Evolutionary conservation across 2,888 invertebrate genomes (phyloP), one percentile per base, ranked within the genome.

Genomic region (Syrista parreyssii): DNA sequence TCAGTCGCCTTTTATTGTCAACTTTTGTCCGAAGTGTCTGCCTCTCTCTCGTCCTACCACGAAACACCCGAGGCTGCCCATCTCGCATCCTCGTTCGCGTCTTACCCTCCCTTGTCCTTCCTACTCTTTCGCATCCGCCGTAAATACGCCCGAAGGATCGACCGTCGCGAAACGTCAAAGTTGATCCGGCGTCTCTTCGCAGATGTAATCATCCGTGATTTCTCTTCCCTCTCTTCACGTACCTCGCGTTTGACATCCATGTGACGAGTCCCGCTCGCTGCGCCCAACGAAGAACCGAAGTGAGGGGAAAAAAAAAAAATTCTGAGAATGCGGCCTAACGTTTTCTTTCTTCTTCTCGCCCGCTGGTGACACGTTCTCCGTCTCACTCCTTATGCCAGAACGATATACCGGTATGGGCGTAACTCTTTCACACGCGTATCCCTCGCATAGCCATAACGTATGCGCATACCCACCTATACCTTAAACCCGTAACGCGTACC

Each of bases 131-230:
- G n/a, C n/a, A n/a, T n/a, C 36, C 69, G 15, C 31, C 72, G 12
- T 36, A 31, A 72, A 72, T 75, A 30, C 72, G 40, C 55, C 72
- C 75, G 55, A n/a, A 40, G 35, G n/a, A 32, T 55, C 55, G n/a
- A 23, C 30, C 68, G 35, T 55, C 71, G 31, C 36, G 4, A 69
- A 36, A 35, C 31, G 36, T n/a, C 71, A 40, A 75, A 75, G 40
- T 23, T 11, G 15, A 12, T 30, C 36, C 15, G 15, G 23, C n/a
- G 74, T 77, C 35, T 32, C 35, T 68, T 11, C 30, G 68, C n/a
- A 31, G 72, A 71, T 75, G 35, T 75, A 55, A 71, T 73, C 34
- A 75, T 73, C 55, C 68, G 34, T 68, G 15, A 74, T 68, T 68
- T 35, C n/a, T n/a, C n/a, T n/a, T n/a, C n/a, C n/a, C n/a, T n/a